Evolutionary conservation across 2,113 vertebrate species (phyloP), one percentile per base, ranked within the genome.

Genomic region (Albula goreensis): DNA sequence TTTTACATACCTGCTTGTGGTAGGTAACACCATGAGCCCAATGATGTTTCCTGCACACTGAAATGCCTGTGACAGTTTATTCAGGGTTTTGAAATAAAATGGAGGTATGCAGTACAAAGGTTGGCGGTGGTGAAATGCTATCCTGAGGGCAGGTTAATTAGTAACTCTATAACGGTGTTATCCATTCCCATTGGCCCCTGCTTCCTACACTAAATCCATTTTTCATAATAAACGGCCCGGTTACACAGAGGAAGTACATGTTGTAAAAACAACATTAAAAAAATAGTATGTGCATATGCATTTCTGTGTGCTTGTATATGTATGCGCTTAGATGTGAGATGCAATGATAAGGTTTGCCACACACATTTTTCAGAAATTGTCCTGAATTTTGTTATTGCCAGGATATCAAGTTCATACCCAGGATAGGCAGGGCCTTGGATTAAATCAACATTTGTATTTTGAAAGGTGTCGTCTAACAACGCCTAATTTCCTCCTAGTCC

Each of bases 41-140:
- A 12, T 25, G 31, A 41, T 25, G 17, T 15, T 57, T 31, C n/a
- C 22, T 78, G 12, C 12, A 41, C 79, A 19, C 25, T 53, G n/a
- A 11, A 15, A 41, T 48, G 74, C 50, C 15, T 56, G n/a, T 4
- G 53, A 74, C n/a, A 15, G 31, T 82, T n/a, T 56, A 25, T 57
- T 53, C 31, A 66, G 31, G 15, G 49, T 17, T 60, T 53, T 52
- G 12, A 11, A 53, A 81, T 74, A 78, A 82, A 86, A 82, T 80
- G 86, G 50, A 89, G 50, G 78, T 52, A 83, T 87, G 8, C 86
- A 80, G 93, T 88, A 87, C 95, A 95, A 95, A 95, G 94, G 93
- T 95, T 92, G 81, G 81, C 89, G 50, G 51, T 83, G 82, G 86
- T 88, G 77, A 81, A 82, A 41, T 70, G 63, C 57, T 89, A 56